Base-by-base conservation (phyloP, 1,140 invertebrate genomes). In the Aphelenchoides besseyi region DNA sequence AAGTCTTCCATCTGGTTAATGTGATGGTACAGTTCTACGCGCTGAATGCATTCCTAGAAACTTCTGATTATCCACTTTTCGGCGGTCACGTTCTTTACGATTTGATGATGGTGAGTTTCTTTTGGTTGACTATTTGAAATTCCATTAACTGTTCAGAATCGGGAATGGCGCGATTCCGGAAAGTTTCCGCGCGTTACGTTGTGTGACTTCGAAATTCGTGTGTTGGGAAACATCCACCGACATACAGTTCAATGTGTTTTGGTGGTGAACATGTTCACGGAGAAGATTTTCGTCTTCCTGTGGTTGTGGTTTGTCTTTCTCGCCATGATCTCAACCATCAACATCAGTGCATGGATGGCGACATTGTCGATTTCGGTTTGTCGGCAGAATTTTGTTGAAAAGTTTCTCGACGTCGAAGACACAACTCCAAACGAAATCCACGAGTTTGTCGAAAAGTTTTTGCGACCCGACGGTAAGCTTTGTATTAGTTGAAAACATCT, bases 11-110 rank as follows among this genome's bases (percentile, higher is more conserved):
- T 78, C 84, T 88, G 33, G 70, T 81, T n/a, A 88, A 88, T 79
- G 86, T 85, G 32, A 82, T 88, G 52, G 85, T 86, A 18, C 87
- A 88, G 75, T 82, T 88, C 57, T 87, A 87, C 77, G 79, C 87
- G 68, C 76, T 88, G 53, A 88, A 88, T 77, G 79, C 79, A 36
- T 88, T 88, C 72, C 77, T 88, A 37, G 87, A 87, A 32, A 86
- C 85, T 29, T 63, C 75, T 52, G 86, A 88, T 61, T 88, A 86
- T 72, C 86, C 87, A 76, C 74, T 87, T 53, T 88, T 87, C 75
- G 87, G 87, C 35, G 81, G 86, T 0, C 86, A 88, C 76, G 86
- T 88, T 16, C 54, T 88, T 0, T 80, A 83, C 59, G 85, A 87
- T 68, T 70, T 88, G 30, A 79, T 86, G 3, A 74, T 72, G 76